A percentile compares a stretch with the other conserved stretches of the same genome.
phyloP scores from a whole-genome alignment of 2,888 invertebrate genomes.

The Ernsta delagoae region DNA sequence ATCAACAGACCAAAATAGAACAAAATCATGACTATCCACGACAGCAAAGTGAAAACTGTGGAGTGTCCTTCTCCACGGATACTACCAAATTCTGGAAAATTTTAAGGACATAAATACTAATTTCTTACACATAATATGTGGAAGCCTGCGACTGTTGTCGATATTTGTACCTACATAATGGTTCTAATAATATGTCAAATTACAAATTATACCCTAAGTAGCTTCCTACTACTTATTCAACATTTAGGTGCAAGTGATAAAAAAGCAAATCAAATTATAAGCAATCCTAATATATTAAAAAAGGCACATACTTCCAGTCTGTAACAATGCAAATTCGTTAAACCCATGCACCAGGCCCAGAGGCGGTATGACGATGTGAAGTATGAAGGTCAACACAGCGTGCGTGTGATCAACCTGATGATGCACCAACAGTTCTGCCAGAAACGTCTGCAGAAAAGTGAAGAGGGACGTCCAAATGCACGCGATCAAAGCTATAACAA shows the following conservation, averaged over 20 bases:
- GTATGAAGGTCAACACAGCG: constrained; percentile 51
- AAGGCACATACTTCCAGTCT: constrained; percentile 61
- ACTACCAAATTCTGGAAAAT: constrained; percentile 16
- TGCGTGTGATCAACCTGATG: constrained; percentile 60
- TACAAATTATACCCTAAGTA: too few relatives aligned
- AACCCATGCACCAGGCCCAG: constrained; percentile 69
- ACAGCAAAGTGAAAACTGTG: constrained; percentile 54
- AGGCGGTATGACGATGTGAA: constrained; percentile 65
- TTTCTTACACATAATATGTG: too few relatives aligned
- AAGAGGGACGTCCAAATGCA: constrained; percentile 66
- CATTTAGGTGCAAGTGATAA: too few relatives aligned
- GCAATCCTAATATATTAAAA: background rate
- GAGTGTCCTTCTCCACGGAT: constrained; percentile 40
- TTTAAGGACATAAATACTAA: too few relatives aligned
- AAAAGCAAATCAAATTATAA: too few relatives aligned
- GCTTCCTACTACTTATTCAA: too few relatives aligned
- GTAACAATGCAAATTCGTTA: constrained; percentile 67
- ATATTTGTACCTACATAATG: too few relatives aligned
- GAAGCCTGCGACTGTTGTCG: too few relatives aligned
- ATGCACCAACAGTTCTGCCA: constrained; percentile 67
- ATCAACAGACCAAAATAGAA: constrained; percentile 65
- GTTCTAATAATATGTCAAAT: too few relatives aligned
- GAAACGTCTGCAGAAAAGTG: constrained; percentile 65
- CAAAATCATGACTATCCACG: constrained; percentile 61
- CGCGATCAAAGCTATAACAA: constrained; percentile 57